Conservation (phyloP, 2,888 invertebrate genomes). For the Diaprepes abbreviatus region DNA sequence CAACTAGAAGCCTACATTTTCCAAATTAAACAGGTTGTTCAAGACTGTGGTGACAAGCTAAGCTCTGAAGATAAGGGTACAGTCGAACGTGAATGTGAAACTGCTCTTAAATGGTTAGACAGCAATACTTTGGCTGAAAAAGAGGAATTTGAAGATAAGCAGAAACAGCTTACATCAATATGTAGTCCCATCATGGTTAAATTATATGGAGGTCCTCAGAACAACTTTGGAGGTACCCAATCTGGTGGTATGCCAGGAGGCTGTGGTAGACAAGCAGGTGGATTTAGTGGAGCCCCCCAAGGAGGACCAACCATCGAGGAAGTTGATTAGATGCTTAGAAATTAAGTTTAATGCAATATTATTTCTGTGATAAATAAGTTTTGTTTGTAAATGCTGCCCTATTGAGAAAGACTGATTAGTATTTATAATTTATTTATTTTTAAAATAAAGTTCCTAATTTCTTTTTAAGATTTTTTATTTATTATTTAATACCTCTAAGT, state of each 20-base stretch:
- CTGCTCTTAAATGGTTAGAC: conserved; percentile 77
- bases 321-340: conserved; percentile 23
- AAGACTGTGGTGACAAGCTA: conserved; percentile 75
- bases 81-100: conserved; percentile 71
- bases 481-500: no score
- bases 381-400: background rate
- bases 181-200: conserved; percentile 75
- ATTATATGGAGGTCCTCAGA: conserved; percentile 60
- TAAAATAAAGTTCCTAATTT: background rate
- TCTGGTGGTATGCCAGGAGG: conserved; percentile 55
- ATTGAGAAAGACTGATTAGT: background rate
- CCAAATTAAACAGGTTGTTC: conserved; percentile 76
- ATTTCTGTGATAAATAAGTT: background rate
- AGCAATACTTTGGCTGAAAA: conserved; percentile 76
- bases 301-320: conserved; percentile 36
- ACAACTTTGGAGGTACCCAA: conserved; percentile 17
- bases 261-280: conserved; percentile 20
- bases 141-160: conserved; percentile 57
- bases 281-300: conserved; percentile 9
- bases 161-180: conserved; percentile 68
- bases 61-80: conserved; percentile 75
- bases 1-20: conserved; percentile 80
- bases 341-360: no score
- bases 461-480: no score
- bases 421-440: background rate